Conservation (phyloP, 2,888 invertebrate genomes). For the Epirrhoe alternata region DNA sequence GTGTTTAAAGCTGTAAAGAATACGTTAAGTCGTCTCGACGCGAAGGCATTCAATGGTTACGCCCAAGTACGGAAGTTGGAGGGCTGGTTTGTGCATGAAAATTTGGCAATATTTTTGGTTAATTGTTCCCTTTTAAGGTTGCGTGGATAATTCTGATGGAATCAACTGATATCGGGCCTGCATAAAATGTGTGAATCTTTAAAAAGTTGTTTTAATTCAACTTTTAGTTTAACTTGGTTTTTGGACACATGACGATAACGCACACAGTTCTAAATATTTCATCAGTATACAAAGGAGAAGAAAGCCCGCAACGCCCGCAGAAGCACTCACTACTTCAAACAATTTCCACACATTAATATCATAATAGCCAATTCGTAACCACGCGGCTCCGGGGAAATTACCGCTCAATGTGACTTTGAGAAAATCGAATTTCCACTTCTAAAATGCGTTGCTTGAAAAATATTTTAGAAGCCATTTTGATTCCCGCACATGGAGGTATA, state of each 20-base stretch:
- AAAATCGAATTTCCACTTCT: constrained; percentile 34
- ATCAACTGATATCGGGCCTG: neutral
- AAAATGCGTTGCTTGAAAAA: constrained; percentile 31
- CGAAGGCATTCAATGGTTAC: constrained; percentile 20
- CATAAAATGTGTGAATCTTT: neutral
- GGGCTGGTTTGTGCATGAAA: constrained; percentile 13
- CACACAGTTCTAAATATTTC: constrained; percentile 2
- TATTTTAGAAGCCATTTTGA: constrained; percentile 31
- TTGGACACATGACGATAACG: neutral
- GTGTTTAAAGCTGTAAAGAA: constrained; percentile 26
- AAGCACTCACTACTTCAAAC: constrained; percentile 25
- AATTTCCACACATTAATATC: constrained; percentile 27
- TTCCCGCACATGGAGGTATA: constrained; percentile 29
- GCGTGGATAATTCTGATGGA: constrained; percentile 1
- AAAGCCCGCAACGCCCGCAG: neutral
- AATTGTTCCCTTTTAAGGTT: constrained; percentile 14
- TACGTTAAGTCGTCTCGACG: constrained; percentile 16
- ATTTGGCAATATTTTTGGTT: constrained; percentile 11
- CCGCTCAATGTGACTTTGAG: constrained; percentile 33
- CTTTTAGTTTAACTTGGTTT: neutral
- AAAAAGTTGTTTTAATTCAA: too few species aligned
- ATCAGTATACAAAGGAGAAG: constrained; percentile 2
- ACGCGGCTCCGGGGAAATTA: constrained; percentile 40
- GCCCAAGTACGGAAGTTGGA: constrained; percentile 23
- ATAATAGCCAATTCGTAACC: constrained; percentile 26